Conservation (phyloP, 1,140 invertebrate species). For the Mactra quadrangularis region DNA sequence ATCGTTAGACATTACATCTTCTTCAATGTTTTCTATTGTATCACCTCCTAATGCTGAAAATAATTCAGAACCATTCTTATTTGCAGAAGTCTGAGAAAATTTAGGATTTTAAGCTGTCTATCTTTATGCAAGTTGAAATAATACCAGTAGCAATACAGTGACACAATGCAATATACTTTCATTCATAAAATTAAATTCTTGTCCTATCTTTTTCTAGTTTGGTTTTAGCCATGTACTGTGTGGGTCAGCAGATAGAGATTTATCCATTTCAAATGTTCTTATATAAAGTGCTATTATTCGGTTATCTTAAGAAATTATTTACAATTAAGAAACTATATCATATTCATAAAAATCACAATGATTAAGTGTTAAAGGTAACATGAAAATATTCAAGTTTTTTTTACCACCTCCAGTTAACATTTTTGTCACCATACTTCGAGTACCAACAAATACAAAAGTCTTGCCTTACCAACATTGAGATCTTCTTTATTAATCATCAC, state of each 20-base stretch:
- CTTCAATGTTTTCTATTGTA: background rate
- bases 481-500: conserved; percentile 27
- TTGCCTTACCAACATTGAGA: conserved; percentile 24
- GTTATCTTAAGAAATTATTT: no score
- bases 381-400: no score
- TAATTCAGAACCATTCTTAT: background rate
- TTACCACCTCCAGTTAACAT: no score
- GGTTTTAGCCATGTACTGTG: no score
- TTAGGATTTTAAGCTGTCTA: background rate
- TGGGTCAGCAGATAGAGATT: no score
- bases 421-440: no score
- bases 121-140: background rate
- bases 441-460: no score
- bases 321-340: no score
- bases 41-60: background rate
- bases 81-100: background rate
- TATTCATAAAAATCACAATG: no score
- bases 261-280: no score
- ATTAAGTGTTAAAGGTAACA: no score
- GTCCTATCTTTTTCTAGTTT: background rate
- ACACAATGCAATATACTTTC: background rate
- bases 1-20: background rate
- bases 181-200: background rate
- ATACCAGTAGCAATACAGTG: background rate
- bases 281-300: no score